Evolutionary conservation across 2,888 invertebrate genomes (phyloP).

Genomic region (Acronicta leporina): DNA sequence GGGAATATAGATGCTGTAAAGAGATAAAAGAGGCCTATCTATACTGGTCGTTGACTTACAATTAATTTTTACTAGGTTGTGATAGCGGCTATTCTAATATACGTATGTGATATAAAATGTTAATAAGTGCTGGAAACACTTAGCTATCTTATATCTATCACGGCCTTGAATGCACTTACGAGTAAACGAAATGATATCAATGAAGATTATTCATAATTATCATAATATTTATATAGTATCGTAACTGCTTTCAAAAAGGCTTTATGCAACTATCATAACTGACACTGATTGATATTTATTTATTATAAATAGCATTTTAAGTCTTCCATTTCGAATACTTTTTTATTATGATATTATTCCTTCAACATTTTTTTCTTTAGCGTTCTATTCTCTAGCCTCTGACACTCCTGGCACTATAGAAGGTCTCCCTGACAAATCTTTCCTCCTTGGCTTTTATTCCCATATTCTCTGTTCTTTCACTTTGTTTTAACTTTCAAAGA

Average conservation of each 20-base stretch:
- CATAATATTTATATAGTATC: constrained; percentile 39
- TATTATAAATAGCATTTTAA: constrained; percentile 34
- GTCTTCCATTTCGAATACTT: constrained; percentile 49
- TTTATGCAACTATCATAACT: constrained; percentile 47
- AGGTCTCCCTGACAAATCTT: constrained; percentile 16
- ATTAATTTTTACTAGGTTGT: constrained; percentile 58
- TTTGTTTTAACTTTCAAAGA: constrained; percentile 20
- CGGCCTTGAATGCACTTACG: constrained; percentile 79
- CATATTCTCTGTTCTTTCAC: not conserved
- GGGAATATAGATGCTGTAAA: constrained; percentile 40
- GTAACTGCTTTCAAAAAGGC: constrained; percentile 59
- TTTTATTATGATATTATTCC: constrained; percentile 16
- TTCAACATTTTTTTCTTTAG: constrained; percentile 21
- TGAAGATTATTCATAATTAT: constrained; percentile 55
- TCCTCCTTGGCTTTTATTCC: constrained; percentile 13
- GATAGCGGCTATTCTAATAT: constrained; percentile 69
- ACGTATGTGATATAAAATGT: constrained; percentile 73
- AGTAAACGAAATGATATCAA: constrained; percentile 62
- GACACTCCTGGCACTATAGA: constrained; percentile 27
- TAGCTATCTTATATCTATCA: constrained; percentile 79
- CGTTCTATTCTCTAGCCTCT: constrained; percentile 22
- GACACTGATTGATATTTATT: constrained; percentile 33
- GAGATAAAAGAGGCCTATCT: constrained; percentile 48
- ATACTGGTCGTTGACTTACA: constrained; percentile 57
- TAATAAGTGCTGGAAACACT: constrained; percentile 77